Evolutionary conservation across 2,113 vertebrate genomes (phyloP).

Genomic region (Engraulis encrasicolus): DNA sequence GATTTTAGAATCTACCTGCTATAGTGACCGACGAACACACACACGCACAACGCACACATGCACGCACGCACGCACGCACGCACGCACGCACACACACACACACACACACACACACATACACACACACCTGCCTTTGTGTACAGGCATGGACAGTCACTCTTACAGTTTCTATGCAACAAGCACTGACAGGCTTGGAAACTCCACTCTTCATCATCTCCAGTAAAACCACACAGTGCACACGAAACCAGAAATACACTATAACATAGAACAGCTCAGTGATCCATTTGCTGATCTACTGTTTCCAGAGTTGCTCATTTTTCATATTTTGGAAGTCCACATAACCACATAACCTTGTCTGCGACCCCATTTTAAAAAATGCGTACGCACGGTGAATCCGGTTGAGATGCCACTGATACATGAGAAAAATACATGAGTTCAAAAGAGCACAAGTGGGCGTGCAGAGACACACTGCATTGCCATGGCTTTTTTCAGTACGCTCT

Average conservation of each 20-base stretch:
- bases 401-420: background rate
- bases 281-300: background rate
- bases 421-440: background rate
- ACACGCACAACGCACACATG: no score
- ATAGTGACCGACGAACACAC: no score
- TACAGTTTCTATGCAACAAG: background rate
- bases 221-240: background rate
- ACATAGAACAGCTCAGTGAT: background rate
- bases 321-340: background rate
- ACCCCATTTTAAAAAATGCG: background rate
- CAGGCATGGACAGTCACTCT: constrained; percentile 2
- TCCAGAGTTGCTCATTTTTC: background rate
- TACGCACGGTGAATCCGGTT: background rate
- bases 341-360: background rate
- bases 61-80: no score
- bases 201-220: background rate
- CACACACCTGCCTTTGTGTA: background rate
- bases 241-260: background rate
- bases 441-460: constrained; percentile 7
- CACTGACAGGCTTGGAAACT: background rate
- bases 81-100: no score
- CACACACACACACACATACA: no score
- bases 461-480: background rate
- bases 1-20: no score
- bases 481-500: background rate